These are phyloP conservation scores for Sclerurus mexicanus DNA, from an alignment of 2,113 vertebrate species.

Conservation along the genomic window DNA sequence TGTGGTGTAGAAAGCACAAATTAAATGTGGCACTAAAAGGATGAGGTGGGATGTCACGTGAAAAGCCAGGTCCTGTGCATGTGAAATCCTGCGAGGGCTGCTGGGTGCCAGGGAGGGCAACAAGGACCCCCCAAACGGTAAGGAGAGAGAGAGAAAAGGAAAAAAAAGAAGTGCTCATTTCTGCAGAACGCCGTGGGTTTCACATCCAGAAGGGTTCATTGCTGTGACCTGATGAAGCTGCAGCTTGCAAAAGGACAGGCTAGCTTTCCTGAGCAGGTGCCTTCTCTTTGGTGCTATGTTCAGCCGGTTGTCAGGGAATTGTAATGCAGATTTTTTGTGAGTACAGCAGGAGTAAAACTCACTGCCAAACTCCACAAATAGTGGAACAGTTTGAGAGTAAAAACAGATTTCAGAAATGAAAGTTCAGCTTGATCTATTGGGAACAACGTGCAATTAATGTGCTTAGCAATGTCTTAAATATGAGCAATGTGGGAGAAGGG, in stretches of 20 bases:
- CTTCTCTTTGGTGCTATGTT: neutral
- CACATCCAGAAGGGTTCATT: neutral
- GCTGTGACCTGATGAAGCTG: neutral
- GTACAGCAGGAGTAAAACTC: slow-evolving; percentile 35
- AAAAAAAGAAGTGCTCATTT: neutral
- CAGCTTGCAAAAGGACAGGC: neutral
- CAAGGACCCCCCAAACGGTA: neutral
- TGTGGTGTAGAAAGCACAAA: neutral
- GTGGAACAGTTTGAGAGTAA: slow-evolving; percentile 47
- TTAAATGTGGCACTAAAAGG: neutral
- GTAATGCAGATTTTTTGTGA: neutral
- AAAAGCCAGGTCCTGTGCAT: accelerated
- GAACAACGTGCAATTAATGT: slow-evolving; percentile 61
- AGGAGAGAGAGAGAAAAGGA: neutral
- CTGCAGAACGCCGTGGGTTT: neutral
- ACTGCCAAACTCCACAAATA: slow-evolving; percentile 45
- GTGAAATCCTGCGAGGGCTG: neutral
- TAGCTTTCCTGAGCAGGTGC: slow-evolving; percentile 41
- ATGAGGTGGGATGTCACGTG: accelerated
- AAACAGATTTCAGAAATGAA: slow-evolving; percentile 60
- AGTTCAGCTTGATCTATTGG: slow-evolving; percentile 53
- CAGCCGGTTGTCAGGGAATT: neutral
- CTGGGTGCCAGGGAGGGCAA: neutral
- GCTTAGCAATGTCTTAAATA: slow-evolving; percentile 57
- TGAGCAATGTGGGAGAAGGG: slow-evolving; percentile 63